These are phyloP conservation scores for Sinocyclocheilus rhinocerous DNA, from an alignment of 2,113 vertebrate species.

Conservation along the genomic window DNA sequence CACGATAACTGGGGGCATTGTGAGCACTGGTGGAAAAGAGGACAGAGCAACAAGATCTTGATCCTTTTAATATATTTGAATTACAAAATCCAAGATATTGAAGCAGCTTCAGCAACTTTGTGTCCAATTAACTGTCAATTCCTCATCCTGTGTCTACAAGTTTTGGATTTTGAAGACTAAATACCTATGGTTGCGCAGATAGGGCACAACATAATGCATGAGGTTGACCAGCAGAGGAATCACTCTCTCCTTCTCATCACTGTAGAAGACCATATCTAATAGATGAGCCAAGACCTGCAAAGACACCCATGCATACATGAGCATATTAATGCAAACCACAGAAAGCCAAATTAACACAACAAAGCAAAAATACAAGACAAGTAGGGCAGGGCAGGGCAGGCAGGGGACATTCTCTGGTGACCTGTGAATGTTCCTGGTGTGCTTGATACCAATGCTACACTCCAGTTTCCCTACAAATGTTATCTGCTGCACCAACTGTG, in stretches of 20 bases:
- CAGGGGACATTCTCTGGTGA: not conserved
- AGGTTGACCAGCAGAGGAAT: constrained; percentile 99
- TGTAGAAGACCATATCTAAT: constrained; percentile 99
- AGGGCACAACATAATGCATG: constrained; percentile 99
- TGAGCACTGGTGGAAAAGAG: constrained; percentile 81
- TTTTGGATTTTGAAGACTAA: not conserved
- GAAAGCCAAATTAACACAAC: not conserved
- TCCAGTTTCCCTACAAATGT: not conserved
- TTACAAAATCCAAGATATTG: not conserved
- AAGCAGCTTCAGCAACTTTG: not conserved
- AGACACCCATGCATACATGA: not conserved
- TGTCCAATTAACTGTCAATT: not conserved
- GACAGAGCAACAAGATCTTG: not conserved
- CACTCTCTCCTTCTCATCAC: constrained; percentile 97
- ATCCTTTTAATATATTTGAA: not conserved
- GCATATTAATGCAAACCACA: constrained; percentile 1
- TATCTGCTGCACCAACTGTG: not conserved
- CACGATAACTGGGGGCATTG: constrained; percentile 95
- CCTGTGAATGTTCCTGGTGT: not conserved
- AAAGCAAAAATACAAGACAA: not conserved
- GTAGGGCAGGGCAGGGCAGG: not conserved
- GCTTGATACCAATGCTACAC: not conserved
- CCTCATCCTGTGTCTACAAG: constrained; percentile 33
- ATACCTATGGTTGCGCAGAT: constrained; percentile 99
- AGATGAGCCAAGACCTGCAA: constrained; percentile 94